phyloP scores from a whole-genome alignment of 2,797 vertebrate genomes.

The Cichlasoma orientale region DNA sequence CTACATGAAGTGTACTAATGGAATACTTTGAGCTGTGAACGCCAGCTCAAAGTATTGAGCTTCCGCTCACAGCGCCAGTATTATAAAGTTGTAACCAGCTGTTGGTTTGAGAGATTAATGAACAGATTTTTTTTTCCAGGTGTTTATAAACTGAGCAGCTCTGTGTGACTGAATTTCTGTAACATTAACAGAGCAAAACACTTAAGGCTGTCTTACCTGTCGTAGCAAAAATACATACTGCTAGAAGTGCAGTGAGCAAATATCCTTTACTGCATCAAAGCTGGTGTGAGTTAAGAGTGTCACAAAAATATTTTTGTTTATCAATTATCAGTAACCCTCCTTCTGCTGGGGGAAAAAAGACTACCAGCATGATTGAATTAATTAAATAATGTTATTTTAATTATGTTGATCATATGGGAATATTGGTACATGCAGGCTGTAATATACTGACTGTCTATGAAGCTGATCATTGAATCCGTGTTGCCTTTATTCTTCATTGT shows the following conservation, averaged over 20 bases:
- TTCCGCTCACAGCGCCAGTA: background rate
- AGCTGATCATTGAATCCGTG: background rate
- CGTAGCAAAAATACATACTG: background rate
- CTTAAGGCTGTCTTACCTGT: background rate
- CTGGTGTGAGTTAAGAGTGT: background rate
- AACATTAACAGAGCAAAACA: background rate
- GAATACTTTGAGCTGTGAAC: background rate
- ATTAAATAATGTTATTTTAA: background rate
- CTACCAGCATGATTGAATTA: background rate
- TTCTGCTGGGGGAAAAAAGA: background rate
- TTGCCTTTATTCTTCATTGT: background rate
- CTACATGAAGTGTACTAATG: background rate
- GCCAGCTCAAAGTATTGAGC: background rate
- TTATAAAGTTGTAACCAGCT: background rate
- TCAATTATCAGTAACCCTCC: background rate
- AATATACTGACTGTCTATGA: background rate
- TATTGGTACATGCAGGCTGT: background rate
- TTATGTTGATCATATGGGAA: background rate
- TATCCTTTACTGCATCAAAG: background rate
- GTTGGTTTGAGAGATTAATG: background rate
- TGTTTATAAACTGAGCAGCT: background rate
- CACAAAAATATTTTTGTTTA: background rate
- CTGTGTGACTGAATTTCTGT: background rate
- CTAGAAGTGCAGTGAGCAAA: background rate
- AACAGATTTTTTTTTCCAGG: background rate